Percentiles rank a stretch among this genome's conserved stretches.
phyloP scores from a whole-genome alignment of 2,797 vertebrate species.

The Rhinogobio ventralis region DNA sequence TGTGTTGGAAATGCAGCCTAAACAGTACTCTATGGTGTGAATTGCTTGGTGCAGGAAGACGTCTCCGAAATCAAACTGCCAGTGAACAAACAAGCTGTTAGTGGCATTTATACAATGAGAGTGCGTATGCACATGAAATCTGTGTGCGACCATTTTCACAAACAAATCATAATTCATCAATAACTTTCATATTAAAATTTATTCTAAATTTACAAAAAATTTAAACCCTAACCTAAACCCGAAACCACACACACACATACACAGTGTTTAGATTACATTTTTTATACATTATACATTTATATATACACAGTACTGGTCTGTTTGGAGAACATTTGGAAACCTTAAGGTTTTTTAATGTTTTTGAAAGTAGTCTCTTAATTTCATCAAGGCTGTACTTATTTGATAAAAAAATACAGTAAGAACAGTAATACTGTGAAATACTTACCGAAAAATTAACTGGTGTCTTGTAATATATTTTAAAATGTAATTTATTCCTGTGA shows the following conservation, averaged over 20 bases:
- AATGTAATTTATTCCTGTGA: too few relatives aligned
- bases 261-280: background rate
- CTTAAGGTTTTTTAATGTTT: too few relatives aligned
- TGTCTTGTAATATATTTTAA: too few relatives aligned
- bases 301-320: too few relatives aligned
- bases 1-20: conserved; percentile 98
- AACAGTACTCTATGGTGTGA: conserved; percentile 96
- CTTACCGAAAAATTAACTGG: too few relatives aligned
- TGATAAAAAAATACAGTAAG: too few relatives aligned
- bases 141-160: background rate
- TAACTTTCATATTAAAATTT: background rate
- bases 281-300: too few relatives aligned
- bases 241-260: background rate
- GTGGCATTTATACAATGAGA: background rate
- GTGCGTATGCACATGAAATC: background rate
- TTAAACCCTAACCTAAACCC: background rate
- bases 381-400: too few relatives aligned
- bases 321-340: too few relatives aligned
- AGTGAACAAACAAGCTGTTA: conserved; percentile 33
- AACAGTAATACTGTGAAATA: too few relatives aligned
- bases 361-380: too few relatives aligned
- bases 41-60: conserved; percentile 92
- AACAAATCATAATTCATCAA: background rate
- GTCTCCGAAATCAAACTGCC: conserved; percentile 93
- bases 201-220: background rate